Evolutionary conservation across 2,113 vertebrate species (phyloP).

Genomic region (Hassar affinis): DNA sequence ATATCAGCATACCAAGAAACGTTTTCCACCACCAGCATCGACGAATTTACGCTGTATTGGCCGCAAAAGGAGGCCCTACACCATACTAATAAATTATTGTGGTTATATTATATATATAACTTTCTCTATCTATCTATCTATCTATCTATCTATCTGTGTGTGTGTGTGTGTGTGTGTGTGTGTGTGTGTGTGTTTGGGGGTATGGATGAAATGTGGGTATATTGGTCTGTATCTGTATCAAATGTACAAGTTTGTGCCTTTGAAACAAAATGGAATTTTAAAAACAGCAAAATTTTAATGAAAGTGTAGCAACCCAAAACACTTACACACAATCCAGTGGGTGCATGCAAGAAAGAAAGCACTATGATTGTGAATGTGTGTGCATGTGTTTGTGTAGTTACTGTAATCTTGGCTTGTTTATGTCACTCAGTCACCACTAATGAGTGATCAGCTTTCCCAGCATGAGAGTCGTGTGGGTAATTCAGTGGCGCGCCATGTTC

Average conservation of each 20-base stretch:
- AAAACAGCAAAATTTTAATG: not conserved
- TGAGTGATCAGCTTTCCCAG: conserved; percentile 99
- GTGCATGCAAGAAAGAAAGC: not conserved
- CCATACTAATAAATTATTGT: too few relatives aligned
- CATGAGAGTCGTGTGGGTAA: conserved; percentile 97
- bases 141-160: too few relatives aligned
- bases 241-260: not conserved
- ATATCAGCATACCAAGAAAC: too few relatives aligned
- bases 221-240: not conserved
- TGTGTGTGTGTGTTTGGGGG: not conserved
- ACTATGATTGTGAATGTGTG: conserved; percentile 36
- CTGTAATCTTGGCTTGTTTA: conserved; percentile 75
- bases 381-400: conserved; percentile 64
- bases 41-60: too few relatives aligned
- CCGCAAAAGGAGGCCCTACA: too few relatives aligned
- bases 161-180: too few relatives aligned
- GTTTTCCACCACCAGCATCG: too few relatives aligned
- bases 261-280: not conserved
- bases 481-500: conserved; percentile 96
- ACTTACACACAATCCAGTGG: not conserved
- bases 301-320: not conserved
- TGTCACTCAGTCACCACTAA: conserved; percentile 98
- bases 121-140: too few relatives aligned
- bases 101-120: too few relatives aligned
- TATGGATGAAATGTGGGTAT: not conserved